Evolutionary conservation across 2,888 invertebrate species (phyloP).

Genomic region (Neuroscelio doddi): DNA sequence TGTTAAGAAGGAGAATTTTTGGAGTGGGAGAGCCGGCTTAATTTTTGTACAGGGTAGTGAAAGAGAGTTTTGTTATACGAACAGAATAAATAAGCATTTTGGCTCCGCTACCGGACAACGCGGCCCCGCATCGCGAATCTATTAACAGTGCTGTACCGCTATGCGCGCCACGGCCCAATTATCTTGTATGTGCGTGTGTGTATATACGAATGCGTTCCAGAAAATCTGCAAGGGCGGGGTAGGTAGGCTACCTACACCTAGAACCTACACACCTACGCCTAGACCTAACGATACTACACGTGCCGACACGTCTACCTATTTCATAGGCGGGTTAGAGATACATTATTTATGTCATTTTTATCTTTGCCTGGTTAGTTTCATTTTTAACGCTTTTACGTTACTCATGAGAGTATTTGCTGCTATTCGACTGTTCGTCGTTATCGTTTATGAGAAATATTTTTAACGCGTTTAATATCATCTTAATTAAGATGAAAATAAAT

Average conservation of each 20-base stretch:
- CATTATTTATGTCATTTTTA: slow-evolving; percentile 28
- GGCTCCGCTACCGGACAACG: slow-evolving; percentile 62
- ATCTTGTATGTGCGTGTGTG: slow-evolving; percentile 51
- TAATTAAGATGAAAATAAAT: too few relatives aligned
- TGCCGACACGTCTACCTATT: slow-evolving; percentile 65
- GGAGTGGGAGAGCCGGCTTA: too few relatives aligned
- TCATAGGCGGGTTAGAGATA: slow-evolving; percentile 47
- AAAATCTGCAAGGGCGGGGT: slow-evolving; percentile 58
- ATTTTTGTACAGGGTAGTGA: slow-evolving; percentile 35
- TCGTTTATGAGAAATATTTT: too few relatives aligned
- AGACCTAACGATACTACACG: slow-evolving; percentile 63
- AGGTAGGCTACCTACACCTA: slow-evolving; percentile 65
- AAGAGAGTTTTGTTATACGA: slow-evolving; percentile 35
- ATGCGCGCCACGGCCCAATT: slow-evolving; percentile 64
- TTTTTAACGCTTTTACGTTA: background rate
- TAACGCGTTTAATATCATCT: too few relatives aligned
- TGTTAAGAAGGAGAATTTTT: too few relatives aligned
- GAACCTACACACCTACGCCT: slow-evolving; percentile 67
- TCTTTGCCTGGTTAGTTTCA: slow-evolving; percentile 33
- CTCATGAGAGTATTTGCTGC: slow-evolving; percentile 34
- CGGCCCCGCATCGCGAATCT: slow-evolving; percentile 68
- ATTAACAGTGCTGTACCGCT: slow-evolving; percentile 67
- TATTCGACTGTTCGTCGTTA: too few relatives aligned
- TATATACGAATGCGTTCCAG: slow-evolving; percentile 53
- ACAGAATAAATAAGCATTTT: slow-evolving; percentile 40